Percentiles rank a stretch among this genome's conserved stretches.
phyloP scores from a whole-genome alignment of 2,113 vertebrate species.

The Chascanopsetta lugubris region DNA sequence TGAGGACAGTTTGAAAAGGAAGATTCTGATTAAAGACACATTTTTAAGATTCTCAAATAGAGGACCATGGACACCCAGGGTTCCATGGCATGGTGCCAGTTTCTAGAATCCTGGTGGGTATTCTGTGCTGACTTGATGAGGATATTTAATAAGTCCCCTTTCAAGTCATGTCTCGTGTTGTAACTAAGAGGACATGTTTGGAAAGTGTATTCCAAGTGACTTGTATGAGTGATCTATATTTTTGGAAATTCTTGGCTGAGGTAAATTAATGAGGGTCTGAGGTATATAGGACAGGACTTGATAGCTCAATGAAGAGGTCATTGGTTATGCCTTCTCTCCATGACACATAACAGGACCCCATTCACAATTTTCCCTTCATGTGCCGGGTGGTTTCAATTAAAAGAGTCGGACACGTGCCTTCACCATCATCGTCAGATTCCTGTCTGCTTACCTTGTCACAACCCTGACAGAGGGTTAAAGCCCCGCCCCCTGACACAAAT shows the following conservation, averaged over 20 bases:
- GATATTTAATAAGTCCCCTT: not conserved
- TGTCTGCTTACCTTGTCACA: conserved; percentile 40
- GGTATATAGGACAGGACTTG: not conserved
- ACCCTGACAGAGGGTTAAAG: conserved; percentile 28
- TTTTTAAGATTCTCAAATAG: not conserved
- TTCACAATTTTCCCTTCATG: conserved; percentile 41
- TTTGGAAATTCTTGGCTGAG: not conserved
- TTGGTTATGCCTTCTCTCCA: conserved; percentile 9
- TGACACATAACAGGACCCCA: conserved; percentile 43
- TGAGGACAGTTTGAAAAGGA: not conserved
- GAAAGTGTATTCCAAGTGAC: not conserved
- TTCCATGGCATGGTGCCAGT: not conserved
- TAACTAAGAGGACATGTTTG: not conserved
- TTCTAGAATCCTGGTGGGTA: no score
- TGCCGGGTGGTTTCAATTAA: conserved; percentile 68
- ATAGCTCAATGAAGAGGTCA: conserved; percentile 33
- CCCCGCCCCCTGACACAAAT: conserved; percentile 41
- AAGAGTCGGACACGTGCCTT: conserved; percentile 44
- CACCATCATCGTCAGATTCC: conserved; percentile 41
- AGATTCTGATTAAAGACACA: not conserved
- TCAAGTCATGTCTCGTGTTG: not conserved
- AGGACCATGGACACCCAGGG: not conserved
- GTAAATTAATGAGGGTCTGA: not conserved
- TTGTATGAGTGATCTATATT: not conserved
- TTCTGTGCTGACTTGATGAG: not conserved